These are phyloP conservation scores for Panulirus ornatus DNA, from an alignment of 1,140 invertebrate genomes.

Conservation along the genomic window DNA sequence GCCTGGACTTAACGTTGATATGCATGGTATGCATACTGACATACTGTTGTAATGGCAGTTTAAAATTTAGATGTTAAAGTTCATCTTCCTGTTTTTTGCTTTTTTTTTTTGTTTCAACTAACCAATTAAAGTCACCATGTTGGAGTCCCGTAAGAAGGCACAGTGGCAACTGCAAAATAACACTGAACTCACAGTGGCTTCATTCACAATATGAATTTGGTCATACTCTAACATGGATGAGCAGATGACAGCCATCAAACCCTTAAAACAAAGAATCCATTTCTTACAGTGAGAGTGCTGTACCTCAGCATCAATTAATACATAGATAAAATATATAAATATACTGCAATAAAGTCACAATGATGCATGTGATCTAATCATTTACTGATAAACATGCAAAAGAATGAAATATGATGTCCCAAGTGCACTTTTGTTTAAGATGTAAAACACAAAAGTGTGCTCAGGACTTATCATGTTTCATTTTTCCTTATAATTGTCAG, in stretches of 20 bases:
- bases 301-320: constrained; percentile 98
- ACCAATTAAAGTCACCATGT: no score
- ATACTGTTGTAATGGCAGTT: no score
- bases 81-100: no score
- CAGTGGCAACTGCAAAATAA: no score
- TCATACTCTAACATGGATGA: constrained; percentile 99
- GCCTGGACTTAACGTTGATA: no score
- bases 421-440: not conserved
- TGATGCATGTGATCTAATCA: no score
- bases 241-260: constrained; percentile 99
- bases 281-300: constrained; percentile 99
- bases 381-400: not conserved
- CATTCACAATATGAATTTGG: constrained; percentile 96
- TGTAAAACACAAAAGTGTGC: not conserved
- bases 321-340: constrained; percentile 78
- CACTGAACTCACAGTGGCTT: constrained; percentile 88
- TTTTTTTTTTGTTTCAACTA: not conserved
- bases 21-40: no score
- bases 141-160: no score
- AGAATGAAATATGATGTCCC: not conserved
- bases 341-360: not conserved
- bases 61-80: no score
- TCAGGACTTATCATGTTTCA: not conserved
- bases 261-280: constrained; percentile 99
- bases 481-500: no score